Evolutionary conservation across 1,140 invertebrate genomes (phyloP), one percentile per base, ranked within the genome.

Genomic region (Orchestia grillus): DNA sequence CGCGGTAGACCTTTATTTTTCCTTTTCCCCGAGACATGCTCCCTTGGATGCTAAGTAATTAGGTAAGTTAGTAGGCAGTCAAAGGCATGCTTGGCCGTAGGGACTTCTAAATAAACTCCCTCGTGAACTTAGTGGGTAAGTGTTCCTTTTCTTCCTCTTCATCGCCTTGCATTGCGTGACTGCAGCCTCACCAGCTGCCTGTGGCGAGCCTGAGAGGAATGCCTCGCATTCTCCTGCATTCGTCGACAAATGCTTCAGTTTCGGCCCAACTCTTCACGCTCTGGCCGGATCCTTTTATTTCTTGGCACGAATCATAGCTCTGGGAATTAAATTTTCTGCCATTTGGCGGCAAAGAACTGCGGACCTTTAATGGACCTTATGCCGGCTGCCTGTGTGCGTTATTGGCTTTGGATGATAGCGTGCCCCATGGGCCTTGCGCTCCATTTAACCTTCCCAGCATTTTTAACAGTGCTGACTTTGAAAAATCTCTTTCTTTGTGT

Each of bases 51-150:
- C 43, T 94, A 45, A 94, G 92, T 45, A 40, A 94, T 94, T 94
- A 44, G 44, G 36, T 94, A 94, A 44, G 92, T 94, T 94, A 44
- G 88, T 42, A 90, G n/a, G 41, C 88, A 90, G 88, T 42, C 88
- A 77, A 77, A 77, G 62, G 28, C 62, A 77, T 23, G 62, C 62
- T 77, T 77, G 62, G 62, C 62, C 62, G 36, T 36, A 36, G 62
- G 62, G 62, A 77, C 28, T 77, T 23, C 62, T 28, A 77, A 77
- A 77, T 36, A 36, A 77, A 77, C 62, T 77, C 62, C 47, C 62
- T 77, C 11, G 62, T 23, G 62, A 15, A 77, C 62, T 1, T 36
- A 77, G 62, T 77, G 11, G 62, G 28, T 77, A 77, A 77, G 3
- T 77, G 62, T 77, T 77, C 62, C 28, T 23, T 77, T 77, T 36